Percentiles rank a stretch among this genome's conserved stretches.
Evolutionary conservation across 1,140 invertebrate species (phyloP).

Genomic region (Pachypeltis micranthus): DNA sequence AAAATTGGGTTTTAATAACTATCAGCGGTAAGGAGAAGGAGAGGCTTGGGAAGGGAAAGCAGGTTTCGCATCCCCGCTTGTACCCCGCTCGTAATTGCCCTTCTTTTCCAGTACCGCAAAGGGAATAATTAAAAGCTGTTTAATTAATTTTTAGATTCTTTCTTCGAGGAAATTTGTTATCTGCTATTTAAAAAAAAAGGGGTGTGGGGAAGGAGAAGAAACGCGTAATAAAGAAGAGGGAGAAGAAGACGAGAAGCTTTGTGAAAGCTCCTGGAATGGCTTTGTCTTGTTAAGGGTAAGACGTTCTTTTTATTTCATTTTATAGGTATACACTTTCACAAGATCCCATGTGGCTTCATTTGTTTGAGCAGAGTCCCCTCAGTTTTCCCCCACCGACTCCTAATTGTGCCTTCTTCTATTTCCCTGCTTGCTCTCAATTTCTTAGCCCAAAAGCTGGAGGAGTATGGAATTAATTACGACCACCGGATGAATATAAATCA

Average conservation of each 20-base stretch:
- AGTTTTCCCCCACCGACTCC: no score
- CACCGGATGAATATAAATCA: neutral
- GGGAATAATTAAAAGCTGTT: neutral
- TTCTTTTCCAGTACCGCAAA: neutral
- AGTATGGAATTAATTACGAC: slow-evolving; percentile 1
- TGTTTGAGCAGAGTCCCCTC: neutral
- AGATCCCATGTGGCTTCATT: slow-evolving; percentile 1
- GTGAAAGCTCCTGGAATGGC: neutral
- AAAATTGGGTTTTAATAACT: slow-evolving; percentile 8
- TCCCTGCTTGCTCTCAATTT: neutral
- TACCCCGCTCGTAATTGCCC: no score
- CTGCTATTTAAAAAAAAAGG: no score
- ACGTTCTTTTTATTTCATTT: neutral
- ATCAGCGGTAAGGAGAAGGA: neutral
- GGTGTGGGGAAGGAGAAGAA: no score
- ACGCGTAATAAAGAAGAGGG: no score
- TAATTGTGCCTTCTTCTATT: neutral
- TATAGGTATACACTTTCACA: neutral
- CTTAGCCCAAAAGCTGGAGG: neutral
- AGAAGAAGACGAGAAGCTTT: neutral
- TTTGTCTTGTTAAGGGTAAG: slow-evolving; percentile 4
- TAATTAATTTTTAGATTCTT: neutral
- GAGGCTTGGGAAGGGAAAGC: neutral
- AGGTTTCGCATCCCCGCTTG: neutral
- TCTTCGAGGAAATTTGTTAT: no score